Conservation (phyloP, 2,888 invertebrate species). For the Cryptosula pallasiana region DNA sequence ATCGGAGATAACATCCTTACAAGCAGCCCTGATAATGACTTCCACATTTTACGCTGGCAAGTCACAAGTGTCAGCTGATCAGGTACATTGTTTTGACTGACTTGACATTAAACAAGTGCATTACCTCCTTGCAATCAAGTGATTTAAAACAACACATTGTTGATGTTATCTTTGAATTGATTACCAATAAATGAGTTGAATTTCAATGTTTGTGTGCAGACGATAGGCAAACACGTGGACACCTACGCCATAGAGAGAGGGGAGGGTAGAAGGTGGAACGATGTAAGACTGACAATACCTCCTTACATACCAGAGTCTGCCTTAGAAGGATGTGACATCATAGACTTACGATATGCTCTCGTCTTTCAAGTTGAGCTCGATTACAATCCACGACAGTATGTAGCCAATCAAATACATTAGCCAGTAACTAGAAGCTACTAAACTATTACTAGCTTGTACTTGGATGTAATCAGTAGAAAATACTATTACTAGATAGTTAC, state of each 20-base stretch:
- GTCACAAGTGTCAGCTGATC: background rate
- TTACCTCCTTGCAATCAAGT: too few relatives aligned
- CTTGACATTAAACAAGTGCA: too few relatives aligned
- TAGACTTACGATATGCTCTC: slow-evolving; percentile 46
- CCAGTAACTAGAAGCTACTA: too few relatives aligned
- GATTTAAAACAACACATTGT: too few relatives aligned
- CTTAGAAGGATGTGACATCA: slow-evolving; percentile 49
- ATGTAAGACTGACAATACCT: slow-evolving; percentile 45
- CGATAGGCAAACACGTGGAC: slow-evolving; percentile 18
- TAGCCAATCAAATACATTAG: too few relatives aligned
- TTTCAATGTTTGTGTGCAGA: too few relatives aligned
- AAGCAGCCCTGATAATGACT: slow-evolving; percentile 42
- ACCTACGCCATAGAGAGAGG: slow-evolving; percentile 4
- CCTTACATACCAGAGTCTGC: slow-evolving; percentile 50
- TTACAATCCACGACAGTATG: slow-evolving; percentile 18
- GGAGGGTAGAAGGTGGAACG: slow-evolving; percentile 37
- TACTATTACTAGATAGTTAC: too few relatives aligned
- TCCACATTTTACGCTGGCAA: slow-evolving; percentile 45
- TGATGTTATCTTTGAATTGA: too few relatives aligned
- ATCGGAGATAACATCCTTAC: slow-evolving; percentile 25
- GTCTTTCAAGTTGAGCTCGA: slow-evolving; percentile 45
- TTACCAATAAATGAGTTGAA: too few relatives aligned
- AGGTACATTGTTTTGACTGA: too few relatives aligned
- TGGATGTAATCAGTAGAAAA: too few relatives aligned
- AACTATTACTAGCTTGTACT: too few relatives aligned